phyloP scores from a whole-genome alignment of 2,797 vertebrate genomes.

The Alcedo atthis region DNA sequence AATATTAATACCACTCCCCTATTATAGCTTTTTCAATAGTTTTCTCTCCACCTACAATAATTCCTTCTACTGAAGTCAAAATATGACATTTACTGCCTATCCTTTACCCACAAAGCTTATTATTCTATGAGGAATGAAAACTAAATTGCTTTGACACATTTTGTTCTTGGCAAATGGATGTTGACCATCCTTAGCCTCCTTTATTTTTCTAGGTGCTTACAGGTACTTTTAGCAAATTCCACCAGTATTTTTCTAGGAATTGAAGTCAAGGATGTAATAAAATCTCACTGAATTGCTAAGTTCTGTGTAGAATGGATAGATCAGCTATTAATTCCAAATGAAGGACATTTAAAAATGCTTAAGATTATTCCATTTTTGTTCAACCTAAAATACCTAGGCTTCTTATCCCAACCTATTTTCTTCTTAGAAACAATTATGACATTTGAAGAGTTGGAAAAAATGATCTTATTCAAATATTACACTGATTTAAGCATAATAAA shows the following conservation, averaged over 20 bases:
- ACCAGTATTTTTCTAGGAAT: background rate
- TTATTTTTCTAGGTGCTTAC: constrained; percentile 14
- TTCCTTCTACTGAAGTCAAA: constrained; percentile 25
- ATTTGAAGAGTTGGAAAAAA: background rate
- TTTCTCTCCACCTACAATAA: constrained; percentile 19
- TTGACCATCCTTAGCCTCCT: background rate
- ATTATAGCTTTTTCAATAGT: background rate
- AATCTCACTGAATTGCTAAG: background rate
- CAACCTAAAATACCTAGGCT: background rate
- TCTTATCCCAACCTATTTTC: background rate
- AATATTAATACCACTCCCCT: constrained; percentile 8
- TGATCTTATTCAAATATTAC: background rate
- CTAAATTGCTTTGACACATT: constrained; percentile 33
- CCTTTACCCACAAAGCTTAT: background rate
- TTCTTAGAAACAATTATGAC: background rate
- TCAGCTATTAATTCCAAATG: background rate
- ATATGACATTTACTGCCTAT: background rate
- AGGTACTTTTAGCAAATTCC: background rate
- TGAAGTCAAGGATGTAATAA: background rate
- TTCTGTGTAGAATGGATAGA: background rate
- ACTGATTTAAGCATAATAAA: background rate
- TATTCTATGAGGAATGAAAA: background rate
- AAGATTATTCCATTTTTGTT: background rate
- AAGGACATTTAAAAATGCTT: background rate
- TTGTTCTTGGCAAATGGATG: constrained; percentile 27